A percentile compares a stretch with the other conserved stretches of the same genome.
Evolutionary conservation across 2,888 invertebrate genomes (phyloP).

Genomic region (Perdita meconis): DNA sequence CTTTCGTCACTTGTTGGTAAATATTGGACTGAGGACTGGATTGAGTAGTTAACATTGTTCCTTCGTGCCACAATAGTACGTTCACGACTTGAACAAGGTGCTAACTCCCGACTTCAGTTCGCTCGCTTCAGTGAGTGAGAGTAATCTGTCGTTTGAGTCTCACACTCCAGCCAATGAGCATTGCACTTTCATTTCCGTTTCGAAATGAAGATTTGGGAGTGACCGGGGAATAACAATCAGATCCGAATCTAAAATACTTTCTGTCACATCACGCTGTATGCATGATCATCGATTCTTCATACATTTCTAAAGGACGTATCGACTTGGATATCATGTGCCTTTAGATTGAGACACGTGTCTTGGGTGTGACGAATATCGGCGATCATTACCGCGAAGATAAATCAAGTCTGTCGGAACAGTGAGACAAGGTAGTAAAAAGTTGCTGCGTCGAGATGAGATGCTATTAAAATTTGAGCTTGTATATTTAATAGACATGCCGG

Average conservation of each 20-base stretch:
- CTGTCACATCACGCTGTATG: constrained; percentile 34
- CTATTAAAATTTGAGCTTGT: not conserved
- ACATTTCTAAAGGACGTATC: not conserved
- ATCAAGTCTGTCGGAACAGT: too few species aligned
- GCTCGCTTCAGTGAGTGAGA: too few species aligned
- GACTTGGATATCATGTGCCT: not conserved
- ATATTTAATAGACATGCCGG: constrained; percentile 2
- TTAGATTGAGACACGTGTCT: constrained; percentile 8
- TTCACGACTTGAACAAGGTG: too few species aligned
- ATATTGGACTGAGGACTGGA: too few species aligned
- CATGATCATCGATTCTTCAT: constrained; percentile 12
- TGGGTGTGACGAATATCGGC: constrained; percentile 1
- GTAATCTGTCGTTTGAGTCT: too few species aligned
- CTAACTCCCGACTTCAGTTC: too few species aligned
- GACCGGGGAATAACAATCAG: constrained; percentile 36
- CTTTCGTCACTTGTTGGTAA: too few species aligned
- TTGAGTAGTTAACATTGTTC: too few species aligned
- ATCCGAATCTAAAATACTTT: constrained; percentile 44
- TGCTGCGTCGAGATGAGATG: not conserved
- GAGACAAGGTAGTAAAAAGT: too few species aligned
- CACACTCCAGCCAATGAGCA: too few species aligned
- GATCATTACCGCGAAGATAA: constrained; percentile 13
- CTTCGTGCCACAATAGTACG: too few species aligned
- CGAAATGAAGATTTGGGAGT: constrained; percentile 39
- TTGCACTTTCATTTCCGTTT: constrained; percentile 46